Conservation (phyloP, 2,888 invertebrate species). For the Xestia rhomboidea region DNA sequence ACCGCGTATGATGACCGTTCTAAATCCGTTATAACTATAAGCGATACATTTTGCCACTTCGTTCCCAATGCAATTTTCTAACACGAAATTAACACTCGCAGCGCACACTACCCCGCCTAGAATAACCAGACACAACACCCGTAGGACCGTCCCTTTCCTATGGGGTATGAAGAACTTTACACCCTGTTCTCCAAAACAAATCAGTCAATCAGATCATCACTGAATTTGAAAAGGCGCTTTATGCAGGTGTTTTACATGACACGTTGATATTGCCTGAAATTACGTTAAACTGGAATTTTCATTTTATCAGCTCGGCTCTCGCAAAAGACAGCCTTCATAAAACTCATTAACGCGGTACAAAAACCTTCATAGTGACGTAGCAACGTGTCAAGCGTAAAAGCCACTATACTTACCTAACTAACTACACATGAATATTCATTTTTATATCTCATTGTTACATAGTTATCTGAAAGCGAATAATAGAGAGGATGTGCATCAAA, state of each 20-base stretch:
- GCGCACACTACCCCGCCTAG: too few species aligned
- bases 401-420: constrained; percentile 32
- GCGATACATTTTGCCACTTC: neutral
- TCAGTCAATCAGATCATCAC: neutral
- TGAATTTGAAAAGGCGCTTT: neutral
- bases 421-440: constrained; percentile 62
- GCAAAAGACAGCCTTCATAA: constrained; percentile 11
- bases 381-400: constrained; percentile 41
- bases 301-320: neutral
- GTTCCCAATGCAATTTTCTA: neutral
- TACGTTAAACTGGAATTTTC: neutral
- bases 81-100: neutral
- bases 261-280: neutral
- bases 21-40: neutral
- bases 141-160: neutral
- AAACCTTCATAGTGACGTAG: constrained; percentile 39
- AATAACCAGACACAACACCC: neutral
- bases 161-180: too few species aligned
- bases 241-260: neutral
- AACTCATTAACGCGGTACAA: constrained; percentile 16
- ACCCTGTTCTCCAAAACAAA: too few species aligned
- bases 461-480: constrained; percentile 64
- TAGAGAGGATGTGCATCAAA: constrained; percentile 71
- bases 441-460: constrained; percentile 62
- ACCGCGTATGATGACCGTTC: too few species aligned